Evolutionary conservation across 2,888 invertebrate genomes (phyloP).

Genomic region (Esperia sulphurella): DNA sequence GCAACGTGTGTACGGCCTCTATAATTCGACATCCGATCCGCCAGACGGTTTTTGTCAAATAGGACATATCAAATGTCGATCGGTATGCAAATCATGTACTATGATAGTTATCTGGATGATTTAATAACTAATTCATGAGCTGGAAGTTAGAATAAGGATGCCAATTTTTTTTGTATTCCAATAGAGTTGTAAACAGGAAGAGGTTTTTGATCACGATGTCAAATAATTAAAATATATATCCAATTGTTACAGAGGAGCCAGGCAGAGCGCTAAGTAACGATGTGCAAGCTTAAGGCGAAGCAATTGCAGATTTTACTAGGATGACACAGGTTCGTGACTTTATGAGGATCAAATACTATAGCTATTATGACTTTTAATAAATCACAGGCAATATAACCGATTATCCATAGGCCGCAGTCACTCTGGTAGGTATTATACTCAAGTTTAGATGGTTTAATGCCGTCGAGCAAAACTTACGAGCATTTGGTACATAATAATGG

Average conservation of each 20-base stretch:
- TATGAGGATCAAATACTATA: background rate
- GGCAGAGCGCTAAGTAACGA: slow-evolving; percentile 25
- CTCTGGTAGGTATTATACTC: no score
- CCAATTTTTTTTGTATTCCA: no score
- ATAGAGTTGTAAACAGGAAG: background rate
- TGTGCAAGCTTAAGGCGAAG: slow-evolving; percentile 34
- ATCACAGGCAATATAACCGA: no score
- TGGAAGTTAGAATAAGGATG: no score
- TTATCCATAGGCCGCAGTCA: no score
- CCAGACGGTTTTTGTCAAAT: slow-evolving; percentile 31
- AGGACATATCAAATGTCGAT: slow-evolving; percentile 44
- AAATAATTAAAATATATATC: slow-evolving; percentile 6
- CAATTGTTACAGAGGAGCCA: slow-evolving; percentile 50
- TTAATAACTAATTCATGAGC: background rate
- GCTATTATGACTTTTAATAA: no score
- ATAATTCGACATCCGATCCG: slow-evolving; percentile 32
- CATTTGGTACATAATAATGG: no score
- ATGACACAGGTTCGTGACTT: slow-evolving; percentile 40
- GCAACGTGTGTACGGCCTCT: slow-evolving; percentile 37
- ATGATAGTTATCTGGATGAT: background rate
- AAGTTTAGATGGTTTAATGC: no score
- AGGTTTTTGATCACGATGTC: background rate
- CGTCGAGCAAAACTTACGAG: no score
- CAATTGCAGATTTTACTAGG: slow-evolving; percentile 25
- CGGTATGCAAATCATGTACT: background rate